Conservation (phyloP, 2,888 invertebrate species). For the Lutraria lutraria region DNA sequence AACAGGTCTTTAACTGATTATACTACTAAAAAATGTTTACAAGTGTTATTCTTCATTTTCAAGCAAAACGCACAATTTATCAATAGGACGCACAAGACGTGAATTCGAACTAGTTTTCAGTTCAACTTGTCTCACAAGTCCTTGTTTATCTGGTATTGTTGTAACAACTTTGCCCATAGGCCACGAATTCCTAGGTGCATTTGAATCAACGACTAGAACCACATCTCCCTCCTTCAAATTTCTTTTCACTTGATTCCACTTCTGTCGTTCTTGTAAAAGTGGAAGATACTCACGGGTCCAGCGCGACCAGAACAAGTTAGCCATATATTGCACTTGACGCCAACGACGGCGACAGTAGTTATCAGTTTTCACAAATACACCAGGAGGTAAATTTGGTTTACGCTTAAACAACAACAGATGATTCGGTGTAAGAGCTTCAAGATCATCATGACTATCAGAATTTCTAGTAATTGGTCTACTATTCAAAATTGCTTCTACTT, state of each 20-base stretch:
- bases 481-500: conserved; percentile 63
- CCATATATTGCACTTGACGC: conserved; percentile 57
- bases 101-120: conserved; percentile 39
- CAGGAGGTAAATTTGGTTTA: conserved; percentile 50
- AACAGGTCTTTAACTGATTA: no score
- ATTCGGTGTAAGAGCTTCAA: conserved; percentile 62
- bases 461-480: conserved; percentile 58
- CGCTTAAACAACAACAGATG: conserved; percentile 46
- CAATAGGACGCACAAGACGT: not conserved
- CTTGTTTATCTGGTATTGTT: conserved; percentile 37
- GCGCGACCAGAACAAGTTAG: conserved; percentile 55
- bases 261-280: conserved; percentile 45
- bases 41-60: not conserved
- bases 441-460: conserved; percentile 49
- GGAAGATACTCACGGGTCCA: conserved; percentile 52
- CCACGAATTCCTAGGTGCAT: conserved; percentile 47
- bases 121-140: conserved; percentile 47
- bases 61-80: conserved; percentile 3
- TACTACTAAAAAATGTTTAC: no score
- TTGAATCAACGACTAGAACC: conserved; percentile 41
- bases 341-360: conserved; percentile 55
- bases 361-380: conserved; percentile 46
- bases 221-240: conserved; percentile 39
- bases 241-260: conserved; percentile 37
- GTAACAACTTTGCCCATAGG: conserved; percentile 28